A percentile compares a stretch with the other conserved stretches of the same genome.
Evolutionary conservation across 2,797 vertebrate species (phyloP).

Genomic region (Taenioides sp.): DNA sequence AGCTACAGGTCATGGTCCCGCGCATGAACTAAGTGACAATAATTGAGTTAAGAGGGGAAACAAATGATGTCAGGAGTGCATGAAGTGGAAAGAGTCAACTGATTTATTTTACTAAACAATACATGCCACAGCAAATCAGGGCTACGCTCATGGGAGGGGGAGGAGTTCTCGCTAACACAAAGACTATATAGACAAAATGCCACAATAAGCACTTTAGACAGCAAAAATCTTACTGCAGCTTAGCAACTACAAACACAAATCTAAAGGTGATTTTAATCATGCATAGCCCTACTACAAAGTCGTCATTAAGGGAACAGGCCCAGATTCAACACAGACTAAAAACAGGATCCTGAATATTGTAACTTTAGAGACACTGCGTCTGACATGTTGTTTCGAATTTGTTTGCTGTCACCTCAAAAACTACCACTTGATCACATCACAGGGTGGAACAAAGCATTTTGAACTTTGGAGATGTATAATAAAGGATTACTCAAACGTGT

Average conservation of each 20-base stretch:
- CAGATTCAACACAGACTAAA: too few species aligned
- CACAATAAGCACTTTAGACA: not conserved
- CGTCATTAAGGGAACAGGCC: too few species aligned
- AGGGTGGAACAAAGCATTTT: too few species aligned
- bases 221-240: not conserved
- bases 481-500: too few species aligned
- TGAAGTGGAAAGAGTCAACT: slow-evolving; percentile 71
- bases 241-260: not conserved
- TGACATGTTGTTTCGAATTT: too few species aligned
- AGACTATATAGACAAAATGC: not conserved
- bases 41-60: slow-evolving; percentile 79
- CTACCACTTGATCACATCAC: too few species aligned
- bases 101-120: slow-evolving; percentile 77
- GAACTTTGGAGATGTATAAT: too few species aligned
- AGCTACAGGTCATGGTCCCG: slow-evolving; percentile 69
- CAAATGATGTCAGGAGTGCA: slow-evolving; percentile 75
- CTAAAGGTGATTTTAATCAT: not conserved
- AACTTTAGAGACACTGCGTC: too few species aligned
- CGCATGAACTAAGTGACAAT: slow-evolving; percentile 81
- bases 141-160: slow-evolving; percentile 46
- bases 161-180: not conserved
- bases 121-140: slow-evolving; percentile 72
- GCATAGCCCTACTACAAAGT: too few species aligned
- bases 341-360: too few species aligned
- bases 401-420: too few species aligned